Evolutionary conservation across 2,113 vertebrate genomes (phyloP), one percentile per base, ranked within the genome.

Genomic region (Motacilla alba): DNA sequence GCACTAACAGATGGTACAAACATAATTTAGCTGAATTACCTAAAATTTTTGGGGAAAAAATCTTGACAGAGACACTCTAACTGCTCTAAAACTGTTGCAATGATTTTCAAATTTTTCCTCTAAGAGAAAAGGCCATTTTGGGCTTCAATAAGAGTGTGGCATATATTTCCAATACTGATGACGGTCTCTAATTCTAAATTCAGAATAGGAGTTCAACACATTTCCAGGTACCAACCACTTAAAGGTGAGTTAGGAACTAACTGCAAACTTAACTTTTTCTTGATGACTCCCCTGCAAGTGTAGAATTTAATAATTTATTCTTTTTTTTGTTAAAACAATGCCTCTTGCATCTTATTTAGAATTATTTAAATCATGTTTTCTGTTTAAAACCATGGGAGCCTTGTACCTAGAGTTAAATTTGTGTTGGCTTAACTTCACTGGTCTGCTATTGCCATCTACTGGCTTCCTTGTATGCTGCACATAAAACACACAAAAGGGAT

Each of bases 391-490:
- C 79, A 89, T n/a, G 79, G 87, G 63, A 87, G 74, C 77, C 46
- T 64, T 60, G 17, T 15, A 39, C 35, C 30, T 58, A 67, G 16
- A 49, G 60, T 52, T 39, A 59, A 58, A 73, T 20, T 28, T 68
- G 47, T 63, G 31, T 72, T 62, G 47, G 73, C 72, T 92, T 68
- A 79, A 72, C 88, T 96, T 73, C 52, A 23, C 19, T 87, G 94
- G 97, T 95, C 97, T 97, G 28, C 94, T 98, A 95, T 83, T 98
- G 98, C 98, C 98, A 98, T 93, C 98, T 98, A 95, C 94, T 98
- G 98, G 96, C 44, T n/a, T 47, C 55, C 41, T 62, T 53, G 33
- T 73, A 73, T 55, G 90, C 26, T 79, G 67, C 94, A 93, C 35
- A 39, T 41, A 35, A 87, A 89, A 94, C 15, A 80, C 72, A 93